phyloP scores from a whole-genome alignment of 2,888 invertebrate species.

The Sinhomidia bicolor region DNA sequence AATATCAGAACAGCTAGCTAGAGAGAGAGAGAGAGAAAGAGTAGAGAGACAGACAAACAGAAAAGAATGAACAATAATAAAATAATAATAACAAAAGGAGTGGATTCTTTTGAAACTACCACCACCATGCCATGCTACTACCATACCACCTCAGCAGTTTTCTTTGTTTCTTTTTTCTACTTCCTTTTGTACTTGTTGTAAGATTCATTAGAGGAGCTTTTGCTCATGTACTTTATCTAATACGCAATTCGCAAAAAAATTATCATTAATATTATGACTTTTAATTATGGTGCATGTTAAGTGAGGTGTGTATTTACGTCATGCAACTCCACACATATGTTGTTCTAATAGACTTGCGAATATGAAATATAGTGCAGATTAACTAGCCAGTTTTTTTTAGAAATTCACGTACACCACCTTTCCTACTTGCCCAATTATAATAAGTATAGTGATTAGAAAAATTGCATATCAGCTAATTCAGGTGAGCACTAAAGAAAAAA shows the following conservation, averaged over 20 bases:
- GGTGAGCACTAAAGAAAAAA: background rate
- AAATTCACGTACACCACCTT: background rate
- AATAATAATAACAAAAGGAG: slow-evolving; percentile 11
- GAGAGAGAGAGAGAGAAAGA: too few species aligned
- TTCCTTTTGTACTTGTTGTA: background rate
- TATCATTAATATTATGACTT: slow-evolving; percentile 8
- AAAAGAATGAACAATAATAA: background rate
- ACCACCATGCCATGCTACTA: too few species aligned
- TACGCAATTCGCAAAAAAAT: background rate
- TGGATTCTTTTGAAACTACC: slow-evolving; percentile 4
- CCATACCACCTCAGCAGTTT: background rate
- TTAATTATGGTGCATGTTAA: background rate
- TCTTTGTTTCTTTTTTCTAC: background rate
- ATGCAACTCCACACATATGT: background rate
- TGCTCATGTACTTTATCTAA: slow-evolving; percentile 6
- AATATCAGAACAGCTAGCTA: background rate
- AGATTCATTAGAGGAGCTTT: background rate
- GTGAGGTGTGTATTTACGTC: background rate
- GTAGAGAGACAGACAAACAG: too few species aligned
- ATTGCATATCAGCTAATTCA: background rate
- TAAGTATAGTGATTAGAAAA: background rate
- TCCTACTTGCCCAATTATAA: background rate
- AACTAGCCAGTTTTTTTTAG: too few species aligned
- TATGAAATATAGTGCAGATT: too few species aligned
- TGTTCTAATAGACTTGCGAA: background rate